Evolutionary conservation across 2,888 invertebrate species (phyloP), one percentile per base, ranked within the genome.

Genomic region (Xanthorhoe designata): DNA sequence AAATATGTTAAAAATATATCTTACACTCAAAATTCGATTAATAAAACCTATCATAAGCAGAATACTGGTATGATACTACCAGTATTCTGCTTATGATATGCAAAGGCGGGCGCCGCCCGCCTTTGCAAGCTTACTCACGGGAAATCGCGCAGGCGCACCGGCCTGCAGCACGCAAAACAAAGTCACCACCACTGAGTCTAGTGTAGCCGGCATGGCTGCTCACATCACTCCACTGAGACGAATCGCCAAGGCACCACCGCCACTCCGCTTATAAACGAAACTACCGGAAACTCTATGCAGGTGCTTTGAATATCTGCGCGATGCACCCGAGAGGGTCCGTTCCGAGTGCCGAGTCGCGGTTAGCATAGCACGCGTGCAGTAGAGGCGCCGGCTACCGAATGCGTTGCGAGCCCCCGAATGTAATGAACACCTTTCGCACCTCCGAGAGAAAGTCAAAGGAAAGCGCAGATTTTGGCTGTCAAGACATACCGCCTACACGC

Each of bases 391-490:
- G 89, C 91, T 92, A 92, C 92, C 84, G 92, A 92, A 91, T 90
- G 85, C 88, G 89, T 83, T 83, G 89, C 86, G 86, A 89, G 89
- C 90, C 90, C 91, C 90, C 89, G 87, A 83, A 86, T 84, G 85
- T 85, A 88, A 85, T 83, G 85, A 85, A 88, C 88, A 89, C 91
- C 92, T 89, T 91, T 92, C 90, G 91, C 92, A 92, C 92, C 91
- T 92, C 92, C 81, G 84, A 93, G 93, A 92, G 93, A 93, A 92
- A 93, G 93, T 92, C 84, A 86, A 87, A 92, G 92, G 93, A 92
- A 93, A 92, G 93, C 89, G 92, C 89, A 90, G 90, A 92, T 91
- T 92, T 92, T 90, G 91, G 88, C 90, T 89, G 91, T 86, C 88
- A 88, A 89, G 86, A 70, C 68, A 78, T 84, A 84, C 84, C 91